Evolutionary conservation across 2,113 vertebrate genomes (phyloP).

Genomic region (Tapirus terrestris): DNA sequence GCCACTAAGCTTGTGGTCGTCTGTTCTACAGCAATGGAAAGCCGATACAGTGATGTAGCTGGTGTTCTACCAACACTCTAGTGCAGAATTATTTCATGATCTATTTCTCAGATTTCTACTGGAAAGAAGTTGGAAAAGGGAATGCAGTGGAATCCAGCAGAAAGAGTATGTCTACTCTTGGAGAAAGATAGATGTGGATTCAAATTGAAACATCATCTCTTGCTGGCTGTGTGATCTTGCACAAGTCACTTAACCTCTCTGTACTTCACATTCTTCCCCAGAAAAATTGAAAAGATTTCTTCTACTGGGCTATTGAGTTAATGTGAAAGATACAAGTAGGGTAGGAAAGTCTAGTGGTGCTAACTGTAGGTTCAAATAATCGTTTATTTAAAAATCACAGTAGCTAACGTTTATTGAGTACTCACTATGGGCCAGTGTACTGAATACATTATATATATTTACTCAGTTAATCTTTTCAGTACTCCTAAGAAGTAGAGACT

Average conservation of each 20-base stretch:
- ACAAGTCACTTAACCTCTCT: background rate
- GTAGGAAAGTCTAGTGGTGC: background rate
- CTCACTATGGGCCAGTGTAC: background rate
- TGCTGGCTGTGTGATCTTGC: background rate
- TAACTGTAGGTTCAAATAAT: background rate
- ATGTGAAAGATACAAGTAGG: background rate
- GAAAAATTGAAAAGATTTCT: background rate
- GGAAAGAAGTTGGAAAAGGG: background rate
- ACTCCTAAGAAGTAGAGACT: background rate
- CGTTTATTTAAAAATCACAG: background rate
- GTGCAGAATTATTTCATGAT: background rate
- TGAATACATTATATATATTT: no score
- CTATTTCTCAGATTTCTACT: background rate
- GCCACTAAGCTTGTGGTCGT: background rate
- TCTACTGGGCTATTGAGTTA: background rate
- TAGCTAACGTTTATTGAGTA: background rate
- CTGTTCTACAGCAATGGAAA: background rate
- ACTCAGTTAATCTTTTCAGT: background rate
- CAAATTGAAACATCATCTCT: background rate
- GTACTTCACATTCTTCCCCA: background rate
- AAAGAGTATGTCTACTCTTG: background rate
- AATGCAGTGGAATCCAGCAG: no score
- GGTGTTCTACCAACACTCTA: background rate
- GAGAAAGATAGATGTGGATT: background rate
- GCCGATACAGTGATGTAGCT: background rate